Conservation (phyloP, 1,140 invertebrate genomes). For the Zaprionus nigranus region DNA sequence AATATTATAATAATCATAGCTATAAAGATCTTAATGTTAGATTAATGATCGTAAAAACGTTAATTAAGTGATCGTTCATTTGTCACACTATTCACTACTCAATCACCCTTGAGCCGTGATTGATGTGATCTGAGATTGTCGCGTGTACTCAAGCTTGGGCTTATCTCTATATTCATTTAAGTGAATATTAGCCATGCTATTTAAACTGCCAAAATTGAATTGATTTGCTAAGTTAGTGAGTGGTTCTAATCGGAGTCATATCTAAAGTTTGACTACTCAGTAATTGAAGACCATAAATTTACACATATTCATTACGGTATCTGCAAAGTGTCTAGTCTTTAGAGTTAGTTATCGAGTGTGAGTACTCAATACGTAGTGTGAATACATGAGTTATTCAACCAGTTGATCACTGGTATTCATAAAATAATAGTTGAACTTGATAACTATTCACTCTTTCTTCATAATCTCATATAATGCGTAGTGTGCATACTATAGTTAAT, state of each 20-base stretch:
- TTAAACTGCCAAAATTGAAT: not conserved
- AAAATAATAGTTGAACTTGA: too few relatives aligned
- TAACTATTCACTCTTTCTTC: not conserved
- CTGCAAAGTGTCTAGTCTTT: too few relatives aligned
- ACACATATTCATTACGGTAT: too few relatives aligned
- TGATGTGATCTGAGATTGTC: conserved; percentile 14
- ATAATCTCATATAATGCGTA: not conserved
- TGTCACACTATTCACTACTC: conserved; percentile 27
- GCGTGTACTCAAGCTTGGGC: not conserved
- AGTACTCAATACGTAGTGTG: not conserved
- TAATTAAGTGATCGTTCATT: conserved; percentile 43
- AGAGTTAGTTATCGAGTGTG: not conserved
- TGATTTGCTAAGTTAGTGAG: not conserved
- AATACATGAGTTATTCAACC: not conserved
- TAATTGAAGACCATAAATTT: not conserved
- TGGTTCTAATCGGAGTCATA: not conserved
- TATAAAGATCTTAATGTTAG: conserved; percentile 18
- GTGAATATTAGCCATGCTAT: conserved; percentile 2
- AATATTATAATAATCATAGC: not conserved
- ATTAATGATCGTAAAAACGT: conserved; percentile 36
- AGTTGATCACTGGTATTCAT: too few relatives aligned
- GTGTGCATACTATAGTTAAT: not conserved
- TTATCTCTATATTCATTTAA: not conserved
- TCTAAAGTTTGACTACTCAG: not conserved
- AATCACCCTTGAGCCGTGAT: conserved; percentile 21